Evolutionary conservation across 1,140 invertebrate genomes (phyloP).

Genomic region (Capitella teleta): DNA sequence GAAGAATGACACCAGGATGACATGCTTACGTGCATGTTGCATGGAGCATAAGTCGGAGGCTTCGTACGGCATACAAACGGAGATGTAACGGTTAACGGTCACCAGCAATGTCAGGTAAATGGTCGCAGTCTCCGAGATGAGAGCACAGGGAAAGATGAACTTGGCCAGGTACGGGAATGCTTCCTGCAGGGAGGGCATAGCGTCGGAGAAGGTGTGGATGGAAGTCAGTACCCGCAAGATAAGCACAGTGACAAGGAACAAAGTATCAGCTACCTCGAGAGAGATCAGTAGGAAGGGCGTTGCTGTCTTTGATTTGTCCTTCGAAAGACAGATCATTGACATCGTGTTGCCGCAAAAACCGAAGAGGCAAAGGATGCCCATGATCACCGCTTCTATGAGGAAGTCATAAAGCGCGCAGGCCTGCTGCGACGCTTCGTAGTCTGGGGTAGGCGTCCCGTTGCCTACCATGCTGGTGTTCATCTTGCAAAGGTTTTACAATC

Average conservation of each 20-base stretch:
- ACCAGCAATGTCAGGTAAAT: constrained; percentile 86
- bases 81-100: constrained; percentile 81
- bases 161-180: constrained; percentile 43
- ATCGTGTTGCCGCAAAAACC: constrained; percentile 77
- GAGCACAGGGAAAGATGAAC: constrained; percentile 69
- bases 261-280: constrained; percentile 81
- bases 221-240: constrained; percentile 73
- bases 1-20: constrained; percentile 65
- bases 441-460: no score
- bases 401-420: no score
- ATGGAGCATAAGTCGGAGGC: constrained; percentile 79
- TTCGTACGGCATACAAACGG: constrained; percentile 77
- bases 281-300: constrained; percentile 54
- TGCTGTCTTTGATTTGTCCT: constrained; percentile 8
- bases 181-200: constrained; percentile 57
- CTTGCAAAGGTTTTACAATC: no score
- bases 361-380: constrained; percentile 64
- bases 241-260: constrained; percentile 72
- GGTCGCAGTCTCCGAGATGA: constrained; percentile 74
- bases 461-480: no score
- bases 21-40: constrained; percentile 67
- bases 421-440: no score
- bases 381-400: constrained; percentile 56
- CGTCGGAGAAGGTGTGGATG: constrained; percentile 43
- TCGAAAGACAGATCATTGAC: constrained; percentile 67